phyloP scores from a whole-genome alignment of 2,888 invertebrate species.

The Machimus rusticus region DNA sequence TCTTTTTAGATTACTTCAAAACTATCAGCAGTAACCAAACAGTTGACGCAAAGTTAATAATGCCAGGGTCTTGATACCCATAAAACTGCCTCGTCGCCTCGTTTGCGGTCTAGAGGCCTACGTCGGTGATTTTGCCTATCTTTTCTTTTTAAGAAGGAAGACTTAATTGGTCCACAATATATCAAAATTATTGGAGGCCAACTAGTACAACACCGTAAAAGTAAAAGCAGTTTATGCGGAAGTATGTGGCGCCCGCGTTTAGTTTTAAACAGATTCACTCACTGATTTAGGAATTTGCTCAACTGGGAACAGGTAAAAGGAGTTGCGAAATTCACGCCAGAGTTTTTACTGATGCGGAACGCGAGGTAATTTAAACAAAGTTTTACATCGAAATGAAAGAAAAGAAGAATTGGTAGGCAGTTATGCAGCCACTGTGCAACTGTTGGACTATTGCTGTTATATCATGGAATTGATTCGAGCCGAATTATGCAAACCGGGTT shows the following conservation, averaged over 20 bases:
- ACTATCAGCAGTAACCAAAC: neutral
- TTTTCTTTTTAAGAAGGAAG: neutral
- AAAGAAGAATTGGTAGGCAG: neutral
- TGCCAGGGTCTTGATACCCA: neutral
- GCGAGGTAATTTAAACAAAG: neutral
- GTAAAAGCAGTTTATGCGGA: neutral
- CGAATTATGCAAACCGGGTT: neutral
- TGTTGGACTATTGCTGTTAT: neutral
- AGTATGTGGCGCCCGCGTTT: neutral
- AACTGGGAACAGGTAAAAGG: neutral
- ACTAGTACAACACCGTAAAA: neutral
- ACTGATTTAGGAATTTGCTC: neutral
- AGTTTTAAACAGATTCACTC: neutral
- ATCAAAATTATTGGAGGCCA: neutral
- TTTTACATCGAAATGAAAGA: neutral
- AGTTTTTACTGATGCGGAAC: neutral
- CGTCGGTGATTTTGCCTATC: neutral
- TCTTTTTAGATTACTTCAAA: neutral
- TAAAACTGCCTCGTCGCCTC: neutral
- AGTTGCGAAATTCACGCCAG: neutral
- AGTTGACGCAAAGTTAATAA: neutral
- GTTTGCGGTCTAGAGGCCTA: neutral
- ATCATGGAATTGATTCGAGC: neutral
- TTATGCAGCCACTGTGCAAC: neutral
- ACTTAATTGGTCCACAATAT: neutral